These are phyloP conservation scores for Caranx melampygus DNA, from an alignment of 2,113 vertebrate genomes.

Conservation along the genomic window DNA sequence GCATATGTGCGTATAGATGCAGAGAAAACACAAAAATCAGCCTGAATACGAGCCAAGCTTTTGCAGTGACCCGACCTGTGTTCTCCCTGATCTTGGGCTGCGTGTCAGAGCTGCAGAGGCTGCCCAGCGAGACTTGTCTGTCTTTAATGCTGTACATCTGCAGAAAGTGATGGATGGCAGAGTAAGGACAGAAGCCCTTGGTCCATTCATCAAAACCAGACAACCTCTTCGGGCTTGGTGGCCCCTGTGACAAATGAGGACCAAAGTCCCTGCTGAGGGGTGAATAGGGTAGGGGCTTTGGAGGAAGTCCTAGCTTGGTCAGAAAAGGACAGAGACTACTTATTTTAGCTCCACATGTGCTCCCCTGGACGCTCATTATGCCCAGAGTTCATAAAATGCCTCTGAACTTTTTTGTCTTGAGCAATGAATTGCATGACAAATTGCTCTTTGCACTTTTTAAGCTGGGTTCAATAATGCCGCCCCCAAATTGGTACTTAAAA, in stretches of 20 bases:
- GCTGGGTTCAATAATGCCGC: constrained; percentile 65
- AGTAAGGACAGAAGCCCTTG: constrained; percentile 47
- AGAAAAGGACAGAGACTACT: constrained; percentile 41
- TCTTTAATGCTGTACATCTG: constrained; percentile 57
- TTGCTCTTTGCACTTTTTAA: constrained; percentile 73
- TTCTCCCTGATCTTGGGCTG: constrained; percentile 1
- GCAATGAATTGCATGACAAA: constrained; percentile 73
- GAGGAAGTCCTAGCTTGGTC: constrained; percentile 50
- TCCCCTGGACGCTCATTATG: constrained; percentile 45
- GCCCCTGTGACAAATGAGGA: constrained; percentile 72
- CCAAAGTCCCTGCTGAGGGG: constrained; percentile 40
- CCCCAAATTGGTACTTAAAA: constrained; percentile 78
- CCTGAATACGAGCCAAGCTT: background rate
- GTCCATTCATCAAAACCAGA: constrained; percentile 76
- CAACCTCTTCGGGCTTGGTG: constrained; percentile 62
- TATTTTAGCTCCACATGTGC: constrained; percentile 45
- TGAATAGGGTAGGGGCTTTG: constrained; percentile 29
- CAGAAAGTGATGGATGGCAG: constrained; percentile 70
- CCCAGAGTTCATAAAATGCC: constrained; percentile 60
- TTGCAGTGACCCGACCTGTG: constrained; percentile 9
- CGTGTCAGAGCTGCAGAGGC: constrained; percentile 12
- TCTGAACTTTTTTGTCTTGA: constrained; percentile 66
- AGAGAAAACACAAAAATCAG: background rate
- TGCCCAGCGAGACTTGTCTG: constrained; percentile 41
- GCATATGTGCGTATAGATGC: background rate